Percentiles rank a stretch among this genome's conserved stretches.
phyloP scores from a whole-genome alignment of 2,797 vertebrate genomes.

The Enoplosus armatus region DNA sequence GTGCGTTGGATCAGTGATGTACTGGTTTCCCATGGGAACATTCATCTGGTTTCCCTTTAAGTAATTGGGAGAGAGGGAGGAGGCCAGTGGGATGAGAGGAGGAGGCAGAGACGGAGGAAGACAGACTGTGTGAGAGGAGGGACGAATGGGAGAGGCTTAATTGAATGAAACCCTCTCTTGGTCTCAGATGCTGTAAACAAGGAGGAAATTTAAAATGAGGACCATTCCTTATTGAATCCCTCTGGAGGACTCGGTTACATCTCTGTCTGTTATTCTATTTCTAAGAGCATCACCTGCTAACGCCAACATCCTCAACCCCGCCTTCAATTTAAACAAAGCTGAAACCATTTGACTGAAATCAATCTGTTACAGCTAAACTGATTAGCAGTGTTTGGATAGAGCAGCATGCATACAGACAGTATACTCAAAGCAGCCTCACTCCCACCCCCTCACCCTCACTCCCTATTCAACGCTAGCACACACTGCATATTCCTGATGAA shows the following conservation, averaged over 20 bases:
- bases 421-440: slow-evolving; percentile 34
- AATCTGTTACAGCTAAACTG: slow-evolving; percentile 62
- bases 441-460: slow-evolving; percentile 10
- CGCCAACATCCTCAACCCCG: slow-evolving; percentile 21
- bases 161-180: slow-evolving; percentile 77
- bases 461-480: slow-evolving; percentile 54
- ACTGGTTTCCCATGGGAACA: slow-evolving; percentile 67
- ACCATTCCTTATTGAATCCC: slow-evolving; percentile 62
- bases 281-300: slow-evolving; percentile 42
- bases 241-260: slow-evolving; percentile 51
- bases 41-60: slow-evolving; percentile 76
- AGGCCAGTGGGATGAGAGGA: slow-evolving; percentile 56
- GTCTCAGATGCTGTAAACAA: slow-evolving; percentile 72
- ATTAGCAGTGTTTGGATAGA: slow-evolving; percentile 59
- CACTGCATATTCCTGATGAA: slow-evolving; percentile 81
- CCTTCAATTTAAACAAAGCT: slow-evolving; percentile 53
- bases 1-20: slow-evolving; percentile 45
- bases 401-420: slow-evolving; percentile 32
- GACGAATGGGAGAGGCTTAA: slow-evolving; percentile 67
- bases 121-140: slow-evolving; percentile 64
- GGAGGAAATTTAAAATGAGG: slow-evolving; percentile 66
- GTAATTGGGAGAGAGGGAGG: slow-evolving; percentile 70
- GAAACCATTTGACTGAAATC: slow-evolving; percentile 55
- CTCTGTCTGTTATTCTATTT: slow-evolving; percentile 49
- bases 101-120: slow-evolving; percentile 60